Percentiles rank a stretch among this genome's conserved stretches.
These are phyloP conservation scores for Pempheris klunzingeri DNA, from an alignment of 2,797 vertebrate genomes.

Conservation along the genomic window DNA sequence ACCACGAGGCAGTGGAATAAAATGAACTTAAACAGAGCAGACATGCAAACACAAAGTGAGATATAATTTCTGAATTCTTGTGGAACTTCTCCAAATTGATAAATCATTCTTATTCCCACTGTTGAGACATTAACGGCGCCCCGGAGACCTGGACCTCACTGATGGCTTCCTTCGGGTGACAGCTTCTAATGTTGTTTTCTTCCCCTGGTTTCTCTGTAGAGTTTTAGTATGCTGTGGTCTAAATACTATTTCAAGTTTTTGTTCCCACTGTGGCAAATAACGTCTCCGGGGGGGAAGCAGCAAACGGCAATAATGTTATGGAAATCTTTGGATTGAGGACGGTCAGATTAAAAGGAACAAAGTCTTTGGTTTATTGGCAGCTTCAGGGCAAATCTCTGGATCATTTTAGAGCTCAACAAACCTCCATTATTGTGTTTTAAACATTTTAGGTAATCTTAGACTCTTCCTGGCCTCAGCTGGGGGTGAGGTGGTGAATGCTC, in stretches of 20 bases:
- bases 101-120: too few relatives aligned
- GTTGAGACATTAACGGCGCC: too few relatives aligned
- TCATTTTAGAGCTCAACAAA: not conserved
- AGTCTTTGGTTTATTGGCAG: not conserved
- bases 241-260: not conserved
- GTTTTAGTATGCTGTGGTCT: not conserved
- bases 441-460: not conserved
- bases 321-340: constrained; percentile 17
- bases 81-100: not conserved
- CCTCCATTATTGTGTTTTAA: not conserved
- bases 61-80: not conserved
- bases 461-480: fast-evolving
- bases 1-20: not conserved
- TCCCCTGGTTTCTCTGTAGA: not conserved
- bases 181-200: not conserved
- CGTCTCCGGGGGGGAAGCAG: not conserved
- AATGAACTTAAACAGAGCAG: not conserved
- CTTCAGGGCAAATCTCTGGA: not conserved
- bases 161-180: not conserved
- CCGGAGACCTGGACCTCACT: not conserved
- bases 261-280: not conserved
- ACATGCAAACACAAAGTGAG: not conserved
- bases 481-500: too few relatives aligned
- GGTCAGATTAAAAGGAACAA: not conserved
- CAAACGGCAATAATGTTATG: constrained; percentile 3